These are phyloP conservation scores for Okapia johnstoni DNA, from an alignment of 2,113 vertebrate species.

Conservation along the genomic window DNA sequence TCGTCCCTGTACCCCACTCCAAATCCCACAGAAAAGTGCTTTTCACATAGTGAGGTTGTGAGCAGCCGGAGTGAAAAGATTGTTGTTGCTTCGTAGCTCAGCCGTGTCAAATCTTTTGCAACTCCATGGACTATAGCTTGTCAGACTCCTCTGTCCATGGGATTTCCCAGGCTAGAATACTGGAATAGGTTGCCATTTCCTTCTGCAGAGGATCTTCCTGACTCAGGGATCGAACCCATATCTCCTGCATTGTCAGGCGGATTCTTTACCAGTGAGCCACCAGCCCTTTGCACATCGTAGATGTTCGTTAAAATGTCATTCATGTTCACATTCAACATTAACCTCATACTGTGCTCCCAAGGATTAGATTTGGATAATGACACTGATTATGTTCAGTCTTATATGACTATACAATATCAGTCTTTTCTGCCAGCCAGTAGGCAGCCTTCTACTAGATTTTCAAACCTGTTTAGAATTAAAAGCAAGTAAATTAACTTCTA, in stretches of 20 bases:
- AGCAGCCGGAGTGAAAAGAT: not conserved
- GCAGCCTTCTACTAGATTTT: not conserved
- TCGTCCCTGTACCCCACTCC: not conserved
- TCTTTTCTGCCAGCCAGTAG: not conserved
- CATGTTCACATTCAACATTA: not conserved
- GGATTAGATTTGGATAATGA: not conserved
- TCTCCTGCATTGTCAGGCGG: not conserved
- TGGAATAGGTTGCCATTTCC: not conserved
- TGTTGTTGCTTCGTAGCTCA: not conserved
- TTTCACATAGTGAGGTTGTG: not conserved
- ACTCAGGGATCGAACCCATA: not conserved
- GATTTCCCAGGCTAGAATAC: not conserved
- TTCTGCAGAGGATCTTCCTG: not conserved
- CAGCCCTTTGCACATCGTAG: not conserved
- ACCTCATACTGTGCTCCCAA: not conserved
- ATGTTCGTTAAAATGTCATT: not conserved
- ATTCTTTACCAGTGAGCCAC: not conserved
- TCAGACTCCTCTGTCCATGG: not conserved
- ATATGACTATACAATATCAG: rapidly evolving
- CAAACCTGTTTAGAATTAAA: not conserved
- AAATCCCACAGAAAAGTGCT: not conserved
- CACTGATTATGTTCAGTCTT: not conserved
- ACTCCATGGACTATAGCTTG: not conserved
- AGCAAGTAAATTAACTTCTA: constrained; percentile 9
- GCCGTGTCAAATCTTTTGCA: not conserved